These are phyloP conservation scores for Pelagia noctiluca DNA, from an alignment of 30 jellyfish, hydroid and myxozoan species.

Conservation along the genomic window DNA sequence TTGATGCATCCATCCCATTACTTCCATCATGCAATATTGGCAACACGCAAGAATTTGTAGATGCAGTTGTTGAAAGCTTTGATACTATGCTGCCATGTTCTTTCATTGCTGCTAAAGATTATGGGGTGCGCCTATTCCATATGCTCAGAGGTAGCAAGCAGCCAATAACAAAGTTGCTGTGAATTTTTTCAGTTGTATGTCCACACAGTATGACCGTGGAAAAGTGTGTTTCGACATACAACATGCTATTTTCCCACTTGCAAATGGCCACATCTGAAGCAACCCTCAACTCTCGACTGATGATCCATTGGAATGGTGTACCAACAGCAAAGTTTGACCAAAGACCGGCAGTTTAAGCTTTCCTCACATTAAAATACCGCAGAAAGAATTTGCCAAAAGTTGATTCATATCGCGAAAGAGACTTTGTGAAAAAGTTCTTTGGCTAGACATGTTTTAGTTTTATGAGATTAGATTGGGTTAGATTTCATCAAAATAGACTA, in stretches of 20 bases:
- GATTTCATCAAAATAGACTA: too few relatives aligned
- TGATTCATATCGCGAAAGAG: slow-evolving; percentile 35
- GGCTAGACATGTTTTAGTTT: too few relatives aligned
- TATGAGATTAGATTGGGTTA: too few relatives aligned
- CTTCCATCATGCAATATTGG: slow-evolving; percentile 32
- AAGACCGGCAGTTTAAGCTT: slow-evolving; percentile 40
- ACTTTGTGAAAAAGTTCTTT: slow-evolving; percentile 7
- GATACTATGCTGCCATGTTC: slow-evolving; percentile 31
- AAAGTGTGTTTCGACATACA: slow-evolving; percentile 49
- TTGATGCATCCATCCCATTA: slow-evolving; percentile 27
- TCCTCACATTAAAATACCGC: slow-evolving; percentile 36
- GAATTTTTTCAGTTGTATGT: slow-evolving; percentile 37
- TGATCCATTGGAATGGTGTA: slow-evolving; percentile 54
- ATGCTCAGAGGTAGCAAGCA: slow-evolving; percentile 60
- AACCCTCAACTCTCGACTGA: slow-evolving; percentile 24
- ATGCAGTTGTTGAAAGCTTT: slow-evolving; percentile 41
- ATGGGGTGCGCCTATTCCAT: slow-evolving; percentile 33
- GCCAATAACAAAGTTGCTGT: slow-evolving; percentile 50
- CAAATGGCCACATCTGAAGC: slow-evolving; percentile 48
- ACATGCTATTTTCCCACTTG: slow-evolving; percentile 49
- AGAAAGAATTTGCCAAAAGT: slow-evolving; percentile 33
- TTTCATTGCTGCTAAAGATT: slow-evolving; percentile 34
- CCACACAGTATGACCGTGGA: slow-evolving; percentile 52
- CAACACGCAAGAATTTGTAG: slow-evolving; percentile 19
- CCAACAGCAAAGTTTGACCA: slow-evolving; percentile 61